phyloP scores from a whole-genome alignment of 1,140 invertebrate species.

The Euura lappo region DNA sequence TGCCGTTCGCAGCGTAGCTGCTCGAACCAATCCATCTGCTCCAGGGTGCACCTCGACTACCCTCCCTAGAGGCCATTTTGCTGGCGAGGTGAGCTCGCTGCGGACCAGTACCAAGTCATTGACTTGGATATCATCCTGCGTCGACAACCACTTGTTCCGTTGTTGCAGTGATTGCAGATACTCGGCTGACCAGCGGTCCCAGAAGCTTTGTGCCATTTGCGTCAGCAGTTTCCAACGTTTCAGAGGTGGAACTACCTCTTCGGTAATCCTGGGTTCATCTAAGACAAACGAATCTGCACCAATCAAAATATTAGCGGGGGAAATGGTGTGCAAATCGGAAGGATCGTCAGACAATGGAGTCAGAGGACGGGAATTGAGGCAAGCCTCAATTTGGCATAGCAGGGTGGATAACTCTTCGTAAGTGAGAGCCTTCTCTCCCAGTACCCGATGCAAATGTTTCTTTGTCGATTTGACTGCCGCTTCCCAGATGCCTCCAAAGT shows the following conservation, averaged over 20 bases:
- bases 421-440: constrained; percentile 21
- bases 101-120: constrained; percentile 18
- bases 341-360: constrained; percentile 22
- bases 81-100: constrained; percentile 12
- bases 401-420: constrained; percentile 12
- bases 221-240: constrained; percentile 31
- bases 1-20: constrained; percentile 7
- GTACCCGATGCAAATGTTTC: constrained; percentile 30
- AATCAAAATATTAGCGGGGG: constrained; percentile 22
- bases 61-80: constrained; percentile 16
- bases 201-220: constrained; percentile 29
- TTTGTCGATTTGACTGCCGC: constrained; percentile 46
- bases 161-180: constrained; percentile 31
- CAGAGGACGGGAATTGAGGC: constrained; percentile 33
- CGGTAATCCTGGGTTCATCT: constrained; percentile 12
- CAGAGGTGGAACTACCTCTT: constrained; percentile 18
- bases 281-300: constrained; percentile 19
- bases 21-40: constrained; percentile 14
- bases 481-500: constrained; percentile 55
- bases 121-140: constrained; percentile 2
- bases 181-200: constrained; percentile 34
- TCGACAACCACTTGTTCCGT: constrained; percentile 18
- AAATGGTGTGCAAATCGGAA: constrained; percentile 14
- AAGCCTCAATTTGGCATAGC: constrained; percentile 15
- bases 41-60: constrained; percentile 23